These are phyloP conservation scores for Eupristina koningsbergeri DNA, from an alignment of 1,140 invertebrate genomes.

Conservation along the genomic window DNA sequence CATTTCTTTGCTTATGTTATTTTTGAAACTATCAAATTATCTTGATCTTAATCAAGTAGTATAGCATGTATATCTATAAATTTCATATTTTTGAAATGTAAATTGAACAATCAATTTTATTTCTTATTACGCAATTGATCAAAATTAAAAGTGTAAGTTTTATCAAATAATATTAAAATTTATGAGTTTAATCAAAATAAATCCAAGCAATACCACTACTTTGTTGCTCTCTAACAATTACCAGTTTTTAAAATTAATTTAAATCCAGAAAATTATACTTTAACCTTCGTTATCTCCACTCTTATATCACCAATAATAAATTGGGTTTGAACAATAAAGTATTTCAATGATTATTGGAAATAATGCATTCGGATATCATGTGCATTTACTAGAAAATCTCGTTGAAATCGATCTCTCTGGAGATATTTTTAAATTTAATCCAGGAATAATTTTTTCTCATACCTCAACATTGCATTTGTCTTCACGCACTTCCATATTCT, in stretches of 20 bases:
- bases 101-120: neutral
- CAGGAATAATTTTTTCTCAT: neutral
- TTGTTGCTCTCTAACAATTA: neutral
- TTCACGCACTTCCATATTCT: neutral
- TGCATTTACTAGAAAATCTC: neutral
- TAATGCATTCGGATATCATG: neutral
- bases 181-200: neutral
- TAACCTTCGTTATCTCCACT: neutral
- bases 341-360: neutral
- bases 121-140: neutral
- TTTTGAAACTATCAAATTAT: neutral
- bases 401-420: neutral
- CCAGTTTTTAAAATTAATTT: neutral
- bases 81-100: neutral
- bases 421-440: neutral
- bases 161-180: neutral
- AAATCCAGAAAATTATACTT: neutral
- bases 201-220: neutral
- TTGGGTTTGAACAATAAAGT: neutral
- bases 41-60: neutral
- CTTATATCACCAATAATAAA: neutral
- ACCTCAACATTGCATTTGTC: neutral
- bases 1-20: neutral
- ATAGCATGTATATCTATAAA: neutral
- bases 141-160: neutral